Percentiles rank a stretch among this genome's conserved stretches.
Conservation (phyloP, 2,113 vertebrate genomes). For the Pavo muticus region DNA sequence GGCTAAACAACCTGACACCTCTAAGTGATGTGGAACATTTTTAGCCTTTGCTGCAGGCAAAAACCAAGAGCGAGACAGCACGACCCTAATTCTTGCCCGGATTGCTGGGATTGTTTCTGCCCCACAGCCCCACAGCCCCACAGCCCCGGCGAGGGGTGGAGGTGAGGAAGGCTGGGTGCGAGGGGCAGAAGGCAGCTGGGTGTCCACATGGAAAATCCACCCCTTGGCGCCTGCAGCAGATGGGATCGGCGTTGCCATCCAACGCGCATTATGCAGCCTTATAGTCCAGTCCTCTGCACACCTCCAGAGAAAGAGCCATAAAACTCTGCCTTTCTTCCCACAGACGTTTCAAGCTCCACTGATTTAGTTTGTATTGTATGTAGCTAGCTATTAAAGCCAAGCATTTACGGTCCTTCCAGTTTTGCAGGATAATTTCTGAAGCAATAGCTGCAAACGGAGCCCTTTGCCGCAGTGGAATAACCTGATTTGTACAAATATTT, state of each 20-base stretch:
- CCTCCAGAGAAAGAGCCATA: neutral
- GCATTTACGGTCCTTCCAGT: constrained; percentile 63
- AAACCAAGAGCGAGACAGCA: constrained; percentile 12
- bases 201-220: fast-evolving
- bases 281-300: neutral
- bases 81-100: neutral
- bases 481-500: constrained; percentile 60
- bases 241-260: neutral
- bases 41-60: constrained; percentile 61
- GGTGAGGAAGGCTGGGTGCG: neutral
- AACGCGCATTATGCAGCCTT: neutral
- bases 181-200: neutral
- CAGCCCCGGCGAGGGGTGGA: neutral
- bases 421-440: constrained; percentile 67
- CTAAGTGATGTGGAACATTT: constrained; percentile 59
- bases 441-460: constrained; percentile 7
- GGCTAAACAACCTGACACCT: constrained; percentile 62
- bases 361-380: constrained; percentile 59
- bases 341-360: constrained; percentile 61
- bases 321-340: constrained; percentile 47
- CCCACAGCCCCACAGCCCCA: neutral
- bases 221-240: neutral
- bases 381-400: constrained; percentile 56
- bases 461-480: constrained; percentile 46
- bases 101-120: constrained; percentile 51